A percentile compares a stretch with the other conserved stretches of the same genome.
These are phyloP conservation scores for Gallinago solitaria DNA, from an alignment of 2,797 vertebrate species.

Conservation along the genomic window DNA sequence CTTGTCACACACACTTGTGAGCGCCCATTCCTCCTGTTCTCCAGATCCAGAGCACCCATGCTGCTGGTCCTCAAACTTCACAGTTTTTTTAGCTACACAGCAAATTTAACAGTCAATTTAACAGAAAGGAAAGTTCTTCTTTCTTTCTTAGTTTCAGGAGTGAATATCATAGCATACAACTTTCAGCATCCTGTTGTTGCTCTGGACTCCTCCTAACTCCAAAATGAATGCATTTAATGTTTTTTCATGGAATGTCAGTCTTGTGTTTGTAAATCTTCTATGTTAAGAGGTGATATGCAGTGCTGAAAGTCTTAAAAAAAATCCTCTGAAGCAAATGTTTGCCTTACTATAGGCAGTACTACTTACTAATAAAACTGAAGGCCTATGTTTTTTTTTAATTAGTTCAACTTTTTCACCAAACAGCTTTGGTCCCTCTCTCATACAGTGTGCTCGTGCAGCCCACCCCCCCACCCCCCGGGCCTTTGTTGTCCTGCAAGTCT, in stretches of 20 bases:
- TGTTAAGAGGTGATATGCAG: background rate
- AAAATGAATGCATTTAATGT: background rate
- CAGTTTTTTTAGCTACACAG: background rate
- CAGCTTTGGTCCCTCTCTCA: background rate
- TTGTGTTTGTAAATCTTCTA: background rate
- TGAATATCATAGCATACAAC: background rate
- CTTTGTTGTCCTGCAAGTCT: background rate
- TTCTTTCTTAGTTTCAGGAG: background rate
- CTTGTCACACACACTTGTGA: background rate
- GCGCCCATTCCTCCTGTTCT: background rate
- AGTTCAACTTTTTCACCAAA: background rate
- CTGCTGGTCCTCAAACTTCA: background rate
- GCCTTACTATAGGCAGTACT: background rate
- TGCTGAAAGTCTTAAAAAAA: background rate
- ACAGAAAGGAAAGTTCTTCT: background rate
- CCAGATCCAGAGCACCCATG: background rate
- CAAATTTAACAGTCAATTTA: background rate
- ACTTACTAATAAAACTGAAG: background rate
- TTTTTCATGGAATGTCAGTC: background rate
- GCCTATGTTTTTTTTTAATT: background rate
- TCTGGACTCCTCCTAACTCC: background rate
- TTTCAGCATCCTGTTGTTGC: background rate
- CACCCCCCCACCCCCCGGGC: too few relatives aligned
- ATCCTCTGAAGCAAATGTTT: background rate
- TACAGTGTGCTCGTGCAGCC: background rate